Evolutionary conservation across 2,113 vertebrate genomes (phyloP).

Genomic region (Rhinoptilus africanus): DNA sequence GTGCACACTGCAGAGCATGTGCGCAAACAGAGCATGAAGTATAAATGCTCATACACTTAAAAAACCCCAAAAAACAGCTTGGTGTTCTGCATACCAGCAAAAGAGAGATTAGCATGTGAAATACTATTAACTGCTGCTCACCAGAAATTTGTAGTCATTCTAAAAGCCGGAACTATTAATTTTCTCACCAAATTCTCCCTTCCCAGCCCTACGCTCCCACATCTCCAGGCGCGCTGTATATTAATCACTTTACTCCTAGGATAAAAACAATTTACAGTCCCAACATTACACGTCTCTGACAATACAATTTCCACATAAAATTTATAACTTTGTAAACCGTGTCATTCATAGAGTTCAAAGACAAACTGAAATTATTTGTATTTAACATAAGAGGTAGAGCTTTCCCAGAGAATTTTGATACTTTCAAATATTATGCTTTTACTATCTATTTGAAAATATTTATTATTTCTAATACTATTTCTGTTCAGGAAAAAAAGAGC

Average conservation of each 20-base stretch:
- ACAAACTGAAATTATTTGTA: neutral
- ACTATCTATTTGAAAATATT: neutral
- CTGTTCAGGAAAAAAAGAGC: neutral
- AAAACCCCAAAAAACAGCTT: neutral
- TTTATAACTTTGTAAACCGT: neutral
- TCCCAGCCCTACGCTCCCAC: neutral
- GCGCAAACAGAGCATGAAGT: neutral
- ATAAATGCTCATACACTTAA: neutral
- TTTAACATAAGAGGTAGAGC: neutral
- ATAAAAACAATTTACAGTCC: neutral
- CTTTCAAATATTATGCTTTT: neutral
- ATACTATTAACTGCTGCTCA: neutral
- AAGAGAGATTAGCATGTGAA: neutral
- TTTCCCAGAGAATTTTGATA: neutral
- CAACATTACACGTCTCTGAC: neutral
- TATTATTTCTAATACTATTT: neutral
- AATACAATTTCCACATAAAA: neutral
- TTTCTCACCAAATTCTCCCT: neutral
- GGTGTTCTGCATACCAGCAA: neutral
- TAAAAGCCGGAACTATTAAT: neutral
- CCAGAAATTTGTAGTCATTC: neutral
- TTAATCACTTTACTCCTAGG: neutral
- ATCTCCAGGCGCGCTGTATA: neutral
- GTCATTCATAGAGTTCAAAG: neutral
- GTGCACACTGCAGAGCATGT: accelerated